phyloP scores from a whole-genome alignment of 2,797 vertebrate genomes.

The Coranthus polyacanthus region DNA sequence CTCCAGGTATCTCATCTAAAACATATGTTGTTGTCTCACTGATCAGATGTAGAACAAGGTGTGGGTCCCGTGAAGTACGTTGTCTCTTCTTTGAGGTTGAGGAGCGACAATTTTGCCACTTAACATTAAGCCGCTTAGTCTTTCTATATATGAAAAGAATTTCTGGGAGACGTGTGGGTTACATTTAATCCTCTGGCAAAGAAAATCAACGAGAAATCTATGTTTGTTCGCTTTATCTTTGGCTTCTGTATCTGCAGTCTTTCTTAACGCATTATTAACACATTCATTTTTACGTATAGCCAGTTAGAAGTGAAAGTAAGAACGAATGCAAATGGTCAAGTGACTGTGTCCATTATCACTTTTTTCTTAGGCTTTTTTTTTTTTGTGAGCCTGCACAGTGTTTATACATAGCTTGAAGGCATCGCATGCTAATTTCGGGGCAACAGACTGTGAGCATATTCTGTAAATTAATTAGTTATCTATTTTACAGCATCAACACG shows the following conservation, averaged over 20 bases:
- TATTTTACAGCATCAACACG: neutral
- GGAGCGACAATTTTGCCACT: too few relatives aligned
- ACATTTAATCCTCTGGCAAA: neutral
- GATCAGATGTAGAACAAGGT: too few relatives aligned
- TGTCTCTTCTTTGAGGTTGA: too few relatives aligned
- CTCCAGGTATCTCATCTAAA: neutral
- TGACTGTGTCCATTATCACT: neutral
- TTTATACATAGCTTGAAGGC: neutral
- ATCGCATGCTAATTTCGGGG: slow-evolving; percentile 6
- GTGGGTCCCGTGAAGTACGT: too few relatives aligned
- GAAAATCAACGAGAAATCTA: neutral
- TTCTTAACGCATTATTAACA: neutral
- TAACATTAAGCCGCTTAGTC: too few relatives aligned
- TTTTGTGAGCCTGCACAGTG: neutral
- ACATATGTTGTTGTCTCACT: too few relatives aligned
- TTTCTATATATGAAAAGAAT: too few relatives aligned
- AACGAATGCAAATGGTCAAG: neutral
- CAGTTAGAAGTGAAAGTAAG: neutral
- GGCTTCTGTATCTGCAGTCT: neutral
- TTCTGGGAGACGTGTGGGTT: too few relatives aligned
- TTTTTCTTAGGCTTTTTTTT: slow-evolving; percentile 1
- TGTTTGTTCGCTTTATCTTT: neutral
- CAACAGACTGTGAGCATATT: neutral
- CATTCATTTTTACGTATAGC: neutral
- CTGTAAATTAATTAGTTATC: slow-evolving; percentile 5